Evolutionary conservation across 2,113 vertebrate genomes (phyloP).

Genomic region (Oryzias melastigma): DNA sequence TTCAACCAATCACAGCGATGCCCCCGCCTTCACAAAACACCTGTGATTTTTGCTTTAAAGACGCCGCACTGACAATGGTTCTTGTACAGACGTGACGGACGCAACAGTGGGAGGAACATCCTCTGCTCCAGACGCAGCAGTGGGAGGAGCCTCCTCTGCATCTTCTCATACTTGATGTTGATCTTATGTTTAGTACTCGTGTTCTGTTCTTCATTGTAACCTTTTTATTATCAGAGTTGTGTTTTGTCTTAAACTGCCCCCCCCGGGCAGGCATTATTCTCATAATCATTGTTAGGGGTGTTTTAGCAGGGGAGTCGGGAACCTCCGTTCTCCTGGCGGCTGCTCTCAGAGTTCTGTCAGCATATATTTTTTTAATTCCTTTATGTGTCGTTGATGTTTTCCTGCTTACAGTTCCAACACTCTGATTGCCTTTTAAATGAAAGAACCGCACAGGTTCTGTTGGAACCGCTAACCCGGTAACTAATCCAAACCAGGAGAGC

Average conservation of each 20-base stretch:
- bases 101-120: slow-evolving; percentile 43
- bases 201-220: slow-evolving; percentile 68
- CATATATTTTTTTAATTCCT: slow-evolving; percentile 45
- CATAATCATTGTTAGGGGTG: slow-evolving; percentile 60
- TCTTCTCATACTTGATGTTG: slow-evolving; percentile 60
- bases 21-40: slow-evolving; percentile 45
- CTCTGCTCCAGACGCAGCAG: slow-evolving; percentile 50
- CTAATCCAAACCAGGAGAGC: slow-evolving; percentile 61
- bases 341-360: slow-evolving; percentile 67
- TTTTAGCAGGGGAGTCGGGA: slow-evolving; percentile 75
- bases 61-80: slow-evolving; percentile 50
- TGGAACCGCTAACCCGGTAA: slow-evolving; percentile 48
- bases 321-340: slow-evolving; percentile 67
- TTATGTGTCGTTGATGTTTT: slow-evolving; percentile 42
- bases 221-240: slow-evolving; percentile 70
- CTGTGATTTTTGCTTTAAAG: slow-evolving; percentile 67
- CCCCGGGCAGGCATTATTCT: slow-evolving; percentile 57
- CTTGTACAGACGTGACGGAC: slow-evolving; percentile 63
- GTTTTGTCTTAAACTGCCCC: slow-evolving; percentile 72
- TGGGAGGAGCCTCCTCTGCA: slow-evolving; percentile 64
- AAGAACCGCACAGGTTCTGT: no score
- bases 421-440: slow-evolving; percentile 55
- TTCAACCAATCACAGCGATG: slow-evolving; percentile 64
- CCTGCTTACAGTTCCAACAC: slow-evolving; percentile 57
- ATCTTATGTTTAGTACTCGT: slow-evolving; percentile 59